phyloP scores from a whole-genome alignment of 1,140 invertebrate genomes.

The Phortica variegata region DNA sequence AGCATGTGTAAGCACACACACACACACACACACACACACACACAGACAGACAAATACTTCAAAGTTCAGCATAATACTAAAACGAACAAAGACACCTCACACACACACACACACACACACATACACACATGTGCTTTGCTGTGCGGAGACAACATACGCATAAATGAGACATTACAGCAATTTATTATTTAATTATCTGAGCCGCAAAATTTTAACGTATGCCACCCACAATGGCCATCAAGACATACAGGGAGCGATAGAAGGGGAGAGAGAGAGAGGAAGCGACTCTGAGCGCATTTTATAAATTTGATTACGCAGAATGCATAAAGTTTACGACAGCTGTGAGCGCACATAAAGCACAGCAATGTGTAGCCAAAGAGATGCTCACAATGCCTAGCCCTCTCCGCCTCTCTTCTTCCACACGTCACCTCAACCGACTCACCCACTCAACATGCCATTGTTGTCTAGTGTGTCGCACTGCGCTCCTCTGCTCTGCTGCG shows the following conservation, averaged over 20 bases:
- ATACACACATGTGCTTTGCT: background rate
- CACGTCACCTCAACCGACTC: no score
- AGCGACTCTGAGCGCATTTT: slow-evolving; percentile 27
- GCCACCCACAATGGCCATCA: no score
- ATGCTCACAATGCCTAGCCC: no score
- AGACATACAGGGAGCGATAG: no score
- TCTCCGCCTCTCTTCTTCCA: no score
- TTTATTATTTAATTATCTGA: slow-evolving; percentile 49
- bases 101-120: background rate
- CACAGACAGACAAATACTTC: no score
- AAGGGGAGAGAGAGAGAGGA: slow-evolving; percentile 7
- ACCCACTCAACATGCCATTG: no score
- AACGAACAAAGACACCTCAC: background rate
- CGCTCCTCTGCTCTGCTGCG: no score
- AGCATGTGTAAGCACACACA: slow-evolving; percentile 20
- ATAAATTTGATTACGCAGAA: slow-evolving; percentile 48
- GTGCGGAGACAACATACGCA: background rate
- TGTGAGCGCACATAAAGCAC: no score
- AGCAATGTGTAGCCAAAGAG: no score
- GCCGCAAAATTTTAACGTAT: slow-evolving; percentile 36
- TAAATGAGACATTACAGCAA: slow-evolving; percentile 47
- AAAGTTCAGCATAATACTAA: no score
- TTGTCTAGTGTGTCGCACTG: no score
- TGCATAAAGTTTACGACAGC: slow-evolving; percentile 47
- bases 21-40: slow-evolving; percentile 8